Evolutionary conservation across 2,797 vertebrate genomes (phyloP).

Genomic region (Varecia variegata): DNA sequence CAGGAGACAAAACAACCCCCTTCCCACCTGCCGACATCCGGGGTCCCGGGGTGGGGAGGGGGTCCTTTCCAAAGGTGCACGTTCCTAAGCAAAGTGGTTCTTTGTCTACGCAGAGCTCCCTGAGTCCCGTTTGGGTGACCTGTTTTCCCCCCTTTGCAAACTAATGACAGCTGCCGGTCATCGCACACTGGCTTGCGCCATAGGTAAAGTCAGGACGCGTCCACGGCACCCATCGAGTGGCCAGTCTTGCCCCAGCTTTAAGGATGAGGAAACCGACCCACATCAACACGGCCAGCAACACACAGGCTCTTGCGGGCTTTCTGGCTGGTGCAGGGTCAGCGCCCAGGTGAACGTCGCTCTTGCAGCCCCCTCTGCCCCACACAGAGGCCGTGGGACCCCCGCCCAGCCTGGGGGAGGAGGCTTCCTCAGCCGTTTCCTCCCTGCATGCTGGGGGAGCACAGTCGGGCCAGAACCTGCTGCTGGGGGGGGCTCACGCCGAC

Average conservation of each 20-base stretch:
- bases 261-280: background rate
- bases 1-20: background rate
- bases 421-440: background rate
- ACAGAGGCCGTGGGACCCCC: rapidly evolving
- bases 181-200: rapidly evolving
- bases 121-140: rapidly evolving
- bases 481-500: background rate
- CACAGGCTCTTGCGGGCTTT: background rate
- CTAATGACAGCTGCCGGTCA: background rate
- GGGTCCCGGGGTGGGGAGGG: background rate
- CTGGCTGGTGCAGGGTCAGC: background rate
- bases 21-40: rapidly evolving
- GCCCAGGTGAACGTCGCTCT: rapidly evolving
- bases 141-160: rapidly evolving
- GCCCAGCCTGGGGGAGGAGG: rapidly evolving
- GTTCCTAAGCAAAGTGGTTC: background rate
- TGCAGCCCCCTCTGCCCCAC: rapidly evolving
- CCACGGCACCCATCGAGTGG: too few relatives aligned
- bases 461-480: background rate
- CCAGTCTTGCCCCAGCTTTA: background rate
- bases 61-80: rapidly evolving
- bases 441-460: rapidly evolving
- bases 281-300: rapidly evolving
- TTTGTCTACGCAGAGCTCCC: background rate
- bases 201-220: rapidly evolving